A percentile compares a stretch with the other conserved stretches of the same genome.
These are phyloP conservation scores for Zosterops pallidus DNA, from an alignment of 2,113 vertebrate genomes.

Conservation along the genomic window DNA sequence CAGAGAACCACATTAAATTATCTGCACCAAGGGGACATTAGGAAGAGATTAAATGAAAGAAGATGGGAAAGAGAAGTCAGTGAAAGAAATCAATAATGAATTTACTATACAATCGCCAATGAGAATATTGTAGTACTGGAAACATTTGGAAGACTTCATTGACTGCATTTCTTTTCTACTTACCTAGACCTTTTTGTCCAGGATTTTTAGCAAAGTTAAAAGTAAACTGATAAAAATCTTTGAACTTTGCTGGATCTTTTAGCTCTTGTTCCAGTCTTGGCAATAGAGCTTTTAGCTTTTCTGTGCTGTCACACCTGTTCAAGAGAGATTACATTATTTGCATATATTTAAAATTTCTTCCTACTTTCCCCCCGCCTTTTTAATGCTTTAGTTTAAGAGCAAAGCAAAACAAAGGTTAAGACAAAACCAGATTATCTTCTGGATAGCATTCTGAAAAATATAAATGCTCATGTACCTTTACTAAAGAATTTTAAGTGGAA, in stretches of 20 bases:
- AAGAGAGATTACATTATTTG: conserved; percentile 22
- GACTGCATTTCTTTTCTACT: conserved; percentile 33
- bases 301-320: conserved; percentile 89
- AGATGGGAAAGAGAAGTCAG: background rate
- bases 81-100: background rate
- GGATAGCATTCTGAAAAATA: background rate
- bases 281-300: conserved; percentile 88
- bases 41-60: background rate
- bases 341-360: background rate
- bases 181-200: conserved; percentile 95
- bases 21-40: background rate
- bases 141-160: background rate
- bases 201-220: conserved; percentile 97
- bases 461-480: background rate
- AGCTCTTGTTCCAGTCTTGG: conserved; percentile 92
- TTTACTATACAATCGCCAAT: background rate
- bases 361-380: background rate
- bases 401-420: background rate
- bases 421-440: background rate
- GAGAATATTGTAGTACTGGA: background rate
- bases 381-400: background rate
- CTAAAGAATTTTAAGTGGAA: background rate
- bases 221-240: conserved; percentile 97
- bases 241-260: conserved; percentile 90
- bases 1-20: background rate